Percentiles rank a stretch among this genome's conserved stretches.
phyloP scores from a whole-genome alignment of 2,113 vertebrate species.

The Sander lucioperca region DNA sequence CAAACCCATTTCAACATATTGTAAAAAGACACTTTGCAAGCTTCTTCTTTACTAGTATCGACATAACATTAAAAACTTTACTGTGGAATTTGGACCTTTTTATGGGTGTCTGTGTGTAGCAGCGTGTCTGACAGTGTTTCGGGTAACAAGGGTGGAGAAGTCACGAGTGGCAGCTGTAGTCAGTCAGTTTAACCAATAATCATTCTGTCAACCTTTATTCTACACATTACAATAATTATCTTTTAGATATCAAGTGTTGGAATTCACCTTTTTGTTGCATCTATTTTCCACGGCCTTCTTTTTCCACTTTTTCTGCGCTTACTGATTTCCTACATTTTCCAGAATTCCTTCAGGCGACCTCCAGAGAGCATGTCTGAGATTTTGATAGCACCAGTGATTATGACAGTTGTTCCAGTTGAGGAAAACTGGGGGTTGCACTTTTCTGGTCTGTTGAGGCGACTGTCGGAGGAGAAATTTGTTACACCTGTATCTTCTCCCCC shows the following conservation, averaged over 20 bases:
- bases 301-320: neutral
- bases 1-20: slow-evolving; percentile 56
- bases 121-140: neutral
- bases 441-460: neutral
- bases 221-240: neutral
- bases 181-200: neutral
- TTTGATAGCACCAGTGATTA: neutral
- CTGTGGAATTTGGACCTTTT: slow-evolving; percentile 31
- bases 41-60: slow-evolving; percentile 15
- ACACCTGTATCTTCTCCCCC: neutral
- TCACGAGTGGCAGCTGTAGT: neutral
- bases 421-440: neutral
- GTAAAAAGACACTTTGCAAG: slow-evolving; percentile 36
- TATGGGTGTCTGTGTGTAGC: neutral
- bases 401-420: neutral
- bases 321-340: neutral
- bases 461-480: neutral
- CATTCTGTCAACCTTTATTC: neutral
- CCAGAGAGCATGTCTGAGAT: neutral
- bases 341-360: neutral
- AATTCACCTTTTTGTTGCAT: neutral
- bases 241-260: neutral
- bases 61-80: slow-evolving; percentile 14
- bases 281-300: neutral
- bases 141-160: neutral